phyloP scores from a whole-genome alignment of 1,140 invertebrate species.

The Formica exsecta region DNA sequence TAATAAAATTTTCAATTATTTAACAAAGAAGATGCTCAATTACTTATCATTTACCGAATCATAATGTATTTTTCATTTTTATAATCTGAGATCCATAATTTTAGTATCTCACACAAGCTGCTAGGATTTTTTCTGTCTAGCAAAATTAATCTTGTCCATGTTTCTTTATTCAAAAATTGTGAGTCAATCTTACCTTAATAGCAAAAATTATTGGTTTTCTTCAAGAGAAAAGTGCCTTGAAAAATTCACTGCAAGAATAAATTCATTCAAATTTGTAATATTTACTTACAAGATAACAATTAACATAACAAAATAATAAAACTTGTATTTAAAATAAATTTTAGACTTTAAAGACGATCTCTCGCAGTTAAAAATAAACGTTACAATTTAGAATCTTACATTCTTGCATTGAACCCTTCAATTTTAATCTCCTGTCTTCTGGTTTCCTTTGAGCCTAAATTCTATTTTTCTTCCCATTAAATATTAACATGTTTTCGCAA shows the following conservation, averaged over 20 bases:
- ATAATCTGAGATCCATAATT: neutral
- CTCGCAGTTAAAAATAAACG: neutral
- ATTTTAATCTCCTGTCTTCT: neutral
- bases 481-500: neutral
- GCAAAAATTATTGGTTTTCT: conserved; percentile 18
- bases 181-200: neutral
- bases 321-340: neutral
- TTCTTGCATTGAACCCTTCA: neutral
- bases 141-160: neutral
- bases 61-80: neutral
- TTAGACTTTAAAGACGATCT: neutral
- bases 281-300: neutral
- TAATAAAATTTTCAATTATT: neutral
- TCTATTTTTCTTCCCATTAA: neutral
- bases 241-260: conserved; percentile 27
- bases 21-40: neutral
- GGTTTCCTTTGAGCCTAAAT: neutral
- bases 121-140: neutral
- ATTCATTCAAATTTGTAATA: neutral
- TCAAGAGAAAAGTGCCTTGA: neutral
- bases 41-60: neutral
- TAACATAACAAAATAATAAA: neutral
- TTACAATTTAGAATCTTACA: neutral
- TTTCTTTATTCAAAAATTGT: neutral
- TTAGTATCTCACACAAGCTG: neutral